phyloP scores from a whole-genome alignment of 2,797 vertebrate species.

The Hirundo rustica region DNA sequence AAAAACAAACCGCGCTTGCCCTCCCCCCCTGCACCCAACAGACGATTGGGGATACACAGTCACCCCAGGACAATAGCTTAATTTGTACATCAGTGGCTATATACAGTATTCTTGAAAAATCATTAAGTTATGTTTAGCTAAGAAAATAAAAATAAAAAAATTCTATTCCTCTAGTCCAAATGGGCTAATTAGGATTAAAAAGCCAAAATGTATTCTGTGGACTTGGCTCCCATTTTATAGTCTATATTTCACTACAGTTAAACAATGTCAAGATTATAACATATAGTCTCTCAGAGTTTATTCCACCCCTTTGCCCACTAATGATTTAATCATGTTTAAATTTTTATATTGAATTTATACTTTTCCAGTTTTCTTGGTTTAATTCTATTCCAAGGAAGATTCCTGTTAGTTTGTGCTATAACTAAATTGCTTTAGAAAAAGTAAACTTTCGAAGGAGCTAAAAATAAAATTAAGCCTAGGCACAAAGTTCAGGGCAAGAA shows the following conservation, averaged over 20 bases:
- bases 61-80: too few relatives aligned
- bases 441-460: not conserved
- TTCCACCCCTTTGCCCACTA: not conserved
- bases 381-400: not conserved
- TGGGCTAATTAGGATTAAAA: not conserved
- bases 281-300: not conserved
- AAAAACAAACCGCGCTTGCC: too few relatives aligned
- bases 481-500: not conserved
- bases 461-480: not conserved
- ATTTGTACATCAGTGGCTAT: slow-evolving; percentile 1
- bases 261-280: not conserved
- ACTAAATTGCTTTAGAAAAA: not conserved
- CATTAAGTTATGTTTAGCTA: not conserved
- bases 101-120: not conserved
- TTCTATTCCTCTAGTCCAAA: not conserved
- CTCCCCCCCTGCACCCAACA: too few relatives aligned
- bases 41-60: too few relatives aligned
- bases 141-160: not conserved
- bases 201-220: not conserved
- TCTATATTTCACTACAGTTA: not conserved
- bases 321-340: not conserved
- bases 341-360: not conserved
- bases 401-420: not conserved
- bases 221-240: not conserved
- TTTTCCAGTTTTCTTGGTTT: not conserved